Base-by-base conservation (phyloP, 2,113 vertebrate genomes). In the Microtus pennsylvanicus region DNA sequence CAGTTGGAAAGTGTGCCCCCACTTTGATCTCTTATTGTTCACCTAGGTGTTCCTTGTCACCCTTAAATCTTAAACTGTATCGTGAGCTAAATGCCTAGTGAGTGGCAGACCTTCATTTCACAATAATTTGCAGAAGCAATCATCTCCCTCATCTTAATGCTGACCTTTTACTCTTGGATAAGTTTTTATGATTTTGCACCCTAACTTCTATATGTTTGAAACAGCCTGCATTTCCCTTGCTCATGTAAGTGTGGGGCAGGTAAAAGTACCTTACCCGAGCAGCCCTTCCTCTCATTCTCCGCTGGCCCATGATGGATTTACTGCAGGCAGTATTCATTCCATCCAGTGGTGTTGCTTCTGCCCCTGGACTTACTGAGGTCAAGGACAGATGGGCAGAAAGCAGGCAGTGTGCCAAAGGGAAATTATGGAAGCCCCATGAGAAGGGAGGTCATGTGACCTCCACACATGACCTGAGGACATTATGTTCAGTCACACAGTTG, bases 11-110 rank as follows among this genome's bases (percentile, higher is more conserved):
- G n/a, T 9, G 16, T 38, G n/a, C 0, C 0, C n/a, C 30, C n/a
- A n/a, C 80, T 72, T 70, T 90, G 90, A 80, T 96, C 69, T 86
- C 74, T 85, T 50, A 55, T 19, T 28, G 28, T 26, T 65, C 67
- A 80, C 78, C 80, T 89, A 61, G n/a, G 24, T 7, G 9, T 11
- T 45, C 67, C 38, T 4, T 26, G 14, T 5, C 45, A 38, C 21
- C 12, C 16, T 58, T 50, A 52, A 50, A 4, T 42, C 63, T 55
- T 55, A 65, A 63, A 55, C 55, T 83, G 30, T 22, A 63, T 28
- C 19, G 7, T 50, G 24, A 47, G n/a, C 52, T 75, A 55, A 35
- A 22, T 45, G 45, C 7, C 78, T 26, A 33, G 38, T 63, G 38
- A 67, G 42, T 17, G n/a, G 47, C 1, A 77, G 58, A 33, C 17